Percentiles rank a stretch among this genome's conserved stretches.
Evolutionary conservation across 1,140 invertebrate genomes (phyloP).

Genomic region (Drosophila kurseongensis): DNA sequence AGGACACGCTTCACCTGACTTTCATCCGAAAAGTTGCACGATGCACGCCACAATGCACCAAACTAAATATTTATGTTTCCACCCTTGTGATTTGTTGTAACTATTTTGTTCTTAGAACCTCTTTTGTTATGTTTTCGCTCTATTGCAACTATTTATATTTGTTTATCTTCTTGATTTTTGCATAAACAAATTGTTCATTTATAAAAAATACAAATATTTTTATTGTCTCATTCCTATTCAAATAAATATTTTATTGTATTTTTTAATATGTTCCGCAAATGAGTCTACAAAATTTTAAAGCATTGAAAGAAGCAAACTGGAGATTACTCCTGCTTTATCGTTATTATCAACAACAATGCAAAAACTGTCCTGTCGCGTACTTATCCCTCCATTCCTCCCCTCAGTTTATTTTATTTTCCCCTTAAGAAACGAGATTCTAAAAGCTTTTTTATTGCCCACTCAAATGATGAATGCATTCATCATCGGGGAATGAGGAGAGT

Average conservation of each 20-base stretch:
- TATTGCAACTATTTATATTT: too few relatives aligned
- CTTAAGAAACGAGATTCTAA: slow-evolving; percentile 26
- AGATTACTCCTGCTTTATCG: slow-evolving; percentile 4
- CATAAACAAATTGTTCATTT: too few relatives aligned
- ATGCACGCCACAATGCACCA: slow-evolving; percentile 11
- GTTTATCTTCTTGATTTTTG: too few relatives aligned
- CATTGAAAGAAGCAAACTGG: neutral
- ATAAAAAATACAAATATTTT: too few relatives aligned
- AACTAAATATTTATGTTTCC: too few relatives aligned
- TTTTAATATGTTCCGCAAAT: too few relatives aligned
- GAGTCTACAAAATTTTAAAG: too few relatives aligned
- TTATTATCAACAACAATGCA: slow-evolving; percentile 26
- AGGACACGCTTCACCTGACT: slow-evolving; percentile 40
- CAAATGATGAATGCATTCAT: slow-evolving; percentile 48
- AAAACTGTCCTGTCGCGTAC: slow-evolving; percentile 5
- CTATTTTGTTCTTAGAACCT: too few relatives aligned
- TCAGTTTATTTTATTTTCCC: neutral
- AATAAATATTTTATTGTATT: too few relatives aligned
- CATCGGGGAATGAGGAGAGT: slow-evolving; percentile 1
- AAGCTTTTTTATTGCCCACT: slow-evolving; percentile 51
- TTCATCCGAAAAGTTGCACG: slow-evolving; percentile 7
- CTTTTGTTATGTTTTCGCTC: too few relatives aligned
- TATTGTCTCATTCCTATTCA: too few relatives aligned
- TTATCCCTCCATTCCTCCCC: neutral
- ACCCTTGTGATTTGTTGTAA: too few relatives aligned